Conservation (phyloP, 2,113 vertebrate species). For the Clarias magur region DNA sequence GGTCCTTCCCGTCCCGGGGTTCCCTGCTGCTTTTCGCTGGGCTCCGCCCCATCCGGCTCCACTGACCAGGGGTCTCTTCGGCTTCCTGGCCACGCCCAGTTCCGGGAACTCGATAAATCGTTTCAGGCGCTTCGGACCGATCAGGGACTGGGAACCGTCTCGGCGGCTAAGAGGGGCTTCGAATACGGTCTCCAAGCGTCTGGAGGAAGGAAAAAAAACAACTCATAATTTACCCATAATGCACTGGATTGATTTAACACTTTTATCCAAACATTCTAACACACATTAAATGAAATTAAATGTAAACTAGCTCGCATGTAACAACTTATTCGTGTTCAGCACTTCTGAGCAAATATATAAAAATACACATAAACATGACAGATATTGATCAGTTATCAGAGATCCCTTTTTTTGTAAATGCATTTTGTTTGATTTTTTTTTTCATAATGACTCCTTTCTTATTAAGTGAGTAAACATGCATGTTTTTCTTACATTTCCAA, state of each 20-base stretch:
- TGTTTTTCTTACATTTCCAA: too few relatives aligned
- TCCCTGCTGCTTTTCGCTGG: slow-evolving; percentile 46
- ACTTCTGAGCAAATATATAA: too few relatives aligned
- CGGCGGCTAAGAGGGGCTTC: slow-evolving; percentile 79
- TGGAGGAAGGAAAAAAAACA: slow-evolving; percentile 25
- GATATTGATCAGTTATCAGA: too few relatives aligned
- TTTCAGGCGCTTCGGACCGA: slow-evolving; percentile 80
- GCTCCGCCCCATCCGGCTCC: slow-evolving; percentile 38
- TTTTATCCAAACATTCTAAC: background rate
- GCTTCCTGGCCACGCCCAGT: slow-evolving; percentile 73
- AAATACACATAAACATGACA: too few relatives aligned
- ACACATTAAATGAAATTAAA: background rate
- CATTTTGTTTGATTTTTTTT: too few relatives aligned
- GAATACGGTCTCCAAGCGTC: slow-evolving; percentile 87
- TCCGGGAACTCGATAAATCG: slow-evolving; percentile 81
- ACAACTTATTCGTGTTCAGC: too few relatives aligned
- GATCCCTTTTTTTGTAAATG: too few relatives aligned
- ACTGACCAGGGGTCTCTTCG: slow-evolving; percentile 69
- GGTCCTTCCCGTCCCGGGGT: slow-evolving; percentile 59
- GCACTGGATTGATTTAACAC: background rate
- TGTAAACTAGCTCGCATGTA: background rate
- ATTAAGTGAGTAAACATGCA: too few relatives aligned
- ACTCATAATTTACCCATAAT: background rate
- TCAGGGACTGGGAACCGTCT: slow-evolving; percentile 78
- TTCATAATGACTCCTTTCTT: too few relatives aligned